Percentiles rank a stretch among this genome's conserved stretches.
These are phyloP conservation scores for Bubo bubo DNA, from an alignment of 2,113 vertebrate species.

Conservation along the genomic window DNA sequence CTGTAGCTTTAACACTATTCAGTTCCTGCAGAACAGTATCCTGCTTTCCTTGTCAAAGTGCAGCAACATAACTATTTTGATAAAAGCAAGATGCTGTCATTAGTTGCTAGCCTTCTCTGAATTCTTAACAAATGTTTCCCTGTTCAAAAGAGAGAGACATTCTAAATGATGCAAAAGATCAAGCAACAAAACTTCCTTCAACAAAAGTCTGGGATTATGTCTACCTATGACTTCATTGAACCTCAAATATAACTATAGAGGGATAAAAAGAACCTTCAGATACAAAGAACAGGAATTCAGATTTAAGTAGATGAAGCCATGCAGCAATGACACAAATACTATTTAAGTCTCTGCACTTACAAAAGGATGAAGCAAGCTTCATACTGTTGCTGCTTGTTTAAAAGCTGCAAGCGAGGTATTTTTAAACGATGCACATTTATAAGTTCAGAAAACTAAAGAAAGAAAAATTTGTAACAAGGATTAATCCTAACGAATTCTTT, in stretches of 20 bases:
- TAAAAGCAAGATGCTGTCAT: not conserved
- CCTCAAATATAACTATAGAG: not conserved
- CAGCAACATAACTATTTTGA: not conserved
- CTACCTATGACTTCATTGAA: not conserved
- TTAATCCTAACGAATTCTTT: not conserved
- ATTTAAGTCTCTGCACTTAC: not conserved
- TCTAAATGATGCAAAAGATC: not conserved
- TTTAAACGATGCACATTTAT: not conserved
- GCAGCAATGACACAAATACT: not conserved
- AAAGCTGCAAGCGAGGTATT: not conserved
- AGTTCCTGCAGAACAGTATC: not conserved
- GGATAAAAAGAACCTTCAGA: not conserved
- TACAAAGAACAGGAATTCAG: not conserved
- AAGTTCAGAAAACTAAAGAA: not conserved
- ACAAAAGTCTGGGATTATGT: not conserved
- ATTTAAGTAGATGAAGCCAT: not conserved
- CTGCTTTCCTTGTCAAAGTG: not conserved
- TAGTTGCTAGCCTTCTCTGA: not conserved
- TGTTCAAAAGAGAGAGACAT: not conserved
- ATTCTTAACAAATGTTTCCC: not conserved
- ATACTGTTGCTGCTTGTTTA: not conserved
- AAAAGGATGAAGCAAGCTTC: not conserved
- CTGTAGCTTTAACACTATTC: not conserved
- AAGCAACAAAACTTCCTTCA: not conserved
- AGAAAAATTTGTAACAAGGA: not conserved